These are phyloP conservation scores for Pangasius macronema DNA, from an alignment of 2,797 vertebrate species.

Conservation along the genomic window DNA sequence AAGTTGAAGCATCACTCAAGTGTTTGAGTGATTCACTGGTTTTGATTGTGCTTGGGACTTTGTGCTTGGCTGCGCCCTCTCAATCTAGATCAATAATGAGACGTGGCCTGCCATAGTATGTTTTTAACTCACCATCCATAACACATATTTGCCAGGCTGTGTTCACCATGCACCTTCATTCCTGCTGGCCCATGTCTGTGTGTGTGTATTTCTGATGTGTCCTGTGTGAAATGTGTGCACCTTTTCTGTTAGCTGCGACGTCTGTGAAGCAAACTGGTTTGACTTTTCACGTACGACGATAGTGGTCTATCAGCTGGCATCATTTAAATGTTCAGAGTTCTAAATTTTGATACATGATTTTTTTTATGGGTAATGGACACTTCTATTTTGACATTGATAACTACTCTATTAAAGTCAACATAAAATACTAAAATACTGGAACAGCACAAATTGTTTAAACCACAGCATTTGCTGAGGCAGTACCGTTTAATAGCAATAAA, in stretches of 20 bases:
- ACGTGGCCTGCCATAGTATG: neutral
- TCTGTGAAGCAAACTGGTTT: constrained; percentile 4
- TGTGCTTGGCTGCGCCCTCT: neutral
- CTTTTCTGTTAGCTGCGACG: constrained; percentile 19
- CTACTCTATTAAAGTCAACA: neutral
- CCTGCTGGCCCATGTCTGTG: constrained; percentile 5
- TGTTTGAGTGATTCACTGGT: neutral
- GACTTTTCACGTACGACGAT: neutral
- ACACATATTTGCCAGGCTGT: constrained; percentile 40
- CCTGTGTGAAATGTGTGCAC: neutral
- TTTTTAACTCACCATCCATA: constrained; percentile 17
- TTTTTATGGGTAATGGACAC: neutral
- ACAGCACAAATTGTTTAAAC: neutral
- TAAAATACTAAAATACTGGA: neutral
- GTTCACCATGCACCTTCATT: constrained; percentile 21
- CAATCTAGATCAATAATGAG: neutral
- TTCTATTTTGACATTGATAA: neutral
- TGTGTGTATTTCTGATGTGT: neutral
- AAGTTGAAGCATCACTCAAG: neutral
- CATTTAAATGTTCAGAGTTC: neutral
- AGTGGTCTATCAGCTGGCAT: neutral
- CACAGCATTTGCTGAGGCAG: neutral
- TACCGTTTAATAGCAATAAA: neutral
- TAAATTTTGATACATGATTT: neutral
- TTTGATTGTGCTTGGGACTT: neutral